These are phyloP conservation scores for Eucera pruinosa DNA, from an alignment of 2,888 invertebrate species.

Conservation along the genomic window DNA sequence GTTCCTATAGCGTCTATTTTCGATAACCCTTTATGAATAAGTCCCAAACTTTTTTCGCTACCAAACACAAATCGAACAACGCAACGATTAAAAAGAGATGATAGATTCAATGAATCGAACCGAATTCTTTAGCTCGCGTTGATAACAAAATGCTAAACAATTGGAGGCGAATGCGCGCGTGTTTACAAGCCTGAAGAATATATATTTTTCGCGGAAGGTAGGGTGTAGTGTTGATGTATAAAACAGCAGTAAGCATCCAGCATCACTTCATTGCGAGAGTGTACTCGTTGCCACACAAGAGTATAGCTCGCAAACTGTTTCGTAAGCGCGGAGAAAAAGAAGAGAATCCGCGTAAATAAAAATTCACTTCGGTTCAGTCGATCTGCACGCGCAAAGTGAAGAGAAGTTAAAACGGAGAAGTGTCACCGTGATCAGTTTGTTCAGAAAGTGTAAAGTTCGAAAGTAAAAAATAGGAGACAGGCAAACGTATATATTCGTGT, in stretches of 20 bases:
- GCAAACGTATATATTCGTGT: constrained; percentile 27
- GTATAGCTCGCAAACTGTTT: constrained; percentile 30
- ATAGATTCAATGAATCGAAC: background rate
- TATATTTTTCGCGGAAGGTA: constrained; percentile 69
- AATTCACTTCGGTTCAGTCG: background rate
- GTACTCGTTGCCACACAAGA: constrained; percentile 38
- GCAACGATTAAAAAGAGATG: background rate
- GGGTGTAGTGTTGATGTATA: constrained; percentile 73
- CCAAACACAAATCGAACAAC: no score
- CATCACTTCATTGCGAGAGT: constrained; percentile 72
- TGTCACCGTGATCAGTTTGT: constrained; percentile 41
- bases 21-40: no score
- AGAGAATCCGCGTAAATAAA: constrained; percentile 2
- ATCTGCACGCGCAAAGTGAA: background rate
- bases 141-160: background rate
- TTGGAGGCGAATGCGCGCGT: background rate
- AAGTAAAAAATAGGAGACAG: constrained; percentile 58
- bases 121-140: background rate
- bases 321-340: constrained; percentile 1
- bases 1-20: no score
- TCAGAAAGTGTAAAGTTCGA: constrained; percentile 76
- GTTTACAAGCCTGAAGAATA: constrained; percentile 29
- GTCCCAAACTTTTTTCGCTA: no score
- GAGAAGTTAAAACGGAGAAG: constrained; percentile 16
- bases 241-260: constrained; percentile 76